Evolutionary conservation across 2,113 vertebrate genomes (phyloP).

Genomic region (Erythrocercus mccallii): DNA sequence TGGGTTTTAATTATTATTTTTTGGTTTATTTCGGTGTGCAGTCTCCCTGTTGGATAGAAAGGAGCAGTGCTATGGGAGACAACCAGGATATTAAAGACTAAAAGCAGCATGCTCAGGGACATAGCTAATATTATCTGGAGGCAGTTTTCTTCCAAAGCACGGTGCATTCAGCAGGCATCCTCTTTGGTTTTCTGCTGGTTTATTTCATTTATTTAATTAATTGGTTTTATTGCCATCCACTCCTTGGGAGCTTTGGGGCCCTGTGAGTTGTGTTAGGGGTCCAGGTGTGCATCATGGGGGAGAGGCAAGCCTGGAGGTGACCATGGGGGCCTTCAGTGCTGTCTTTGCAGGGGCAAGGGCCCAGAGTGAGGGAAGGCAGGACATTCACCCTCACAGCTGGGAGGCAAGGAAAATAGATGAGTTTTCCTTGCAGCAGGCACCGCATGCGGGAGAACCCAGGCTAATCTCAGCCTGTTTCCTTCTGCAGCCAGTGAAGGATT

Average conservation of each 20-base stretch:
- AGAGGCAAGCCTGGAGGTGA: neutral
- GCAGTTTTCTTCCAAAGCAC: neutral
- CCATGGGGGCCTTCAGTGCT: accelerated
- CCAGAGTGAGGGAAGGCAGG: neutral
- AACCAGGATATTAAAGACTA: neutral
- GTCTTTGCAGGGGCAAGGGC: neutral
- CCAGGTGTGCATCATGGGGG: neutral
- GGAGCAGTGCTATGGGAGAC: neutral
- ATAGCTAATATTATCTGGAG: neutral
- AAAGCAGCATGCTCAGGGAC: neutral
- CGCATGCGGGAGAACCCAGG: neutral
- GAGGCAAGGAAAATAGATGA: neutral
- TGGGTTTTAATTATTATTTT: neutral
- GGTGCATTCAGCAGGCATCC: neutral
- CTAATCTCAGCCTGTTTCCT: slow-evolving; percentile 36
- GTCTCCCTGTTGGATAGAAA: neutral
- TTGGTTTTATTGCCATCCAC: neutral
- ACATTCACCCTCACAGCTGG: neutral
- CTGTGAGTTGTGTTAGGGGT: neutral
- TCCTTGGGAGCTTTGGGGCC: accelerated
- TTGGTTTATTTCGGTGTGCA: neutral
- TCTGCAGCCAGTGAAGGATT: slow-evolving; percentile 22
- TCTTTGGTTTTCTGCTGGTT: neutral
- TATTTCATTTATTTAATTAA: neutral
- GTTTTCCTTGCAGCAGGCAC: neutral